Evolutionary conservation across 2,888 invertebrate genomes (phyloP), one percentile per base, ranked within the genome.

Genomic region (Phyto melanocephala): DNA sequence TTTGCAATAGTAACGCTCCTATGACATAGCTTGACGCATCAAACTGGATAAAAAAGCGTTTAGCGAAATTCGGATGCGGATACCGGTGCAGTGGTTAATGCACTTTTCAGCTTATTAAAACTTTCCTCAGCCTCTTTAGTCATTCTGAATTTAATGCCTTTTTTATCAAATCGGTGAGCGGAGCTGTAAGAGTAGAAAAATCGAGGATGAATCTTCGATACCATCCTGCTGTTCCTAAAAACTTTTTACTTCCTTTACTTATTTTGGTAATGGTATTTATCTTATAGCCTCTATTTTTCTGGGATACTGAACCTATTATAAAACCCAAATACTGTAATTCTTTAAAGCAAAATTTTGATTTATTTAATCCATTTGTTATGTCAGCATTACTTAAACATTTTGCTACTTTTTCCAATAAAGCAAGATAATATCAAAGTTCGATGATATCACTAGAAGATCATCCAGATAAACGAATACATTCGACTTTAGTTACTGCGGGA

Each of bases 201-300:
- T 80, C 56, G 10, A 80, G n/a, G n/a, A n/a, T n/a, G n/a, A n/a
- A n/a, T n/a, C n/a, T n/a, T n/a, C n/a, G n/a, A n/a, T n/a, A n/a
- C 80, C 75, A 78, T 8, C 81, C 78, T 3, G 74, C 67, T 11
- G 68, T 76, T 5, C 75, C 75, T 11, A 80, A 37, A 13, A 80
- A 75, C 2, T 35, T 65, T 4, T n/a, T n/a, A n/a, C n/a, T n/a
- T n/a, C n/a, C n/a, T n/a, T n/a, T n/a, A n/a, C 77, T 22, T 0
- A 81, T 68, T 10, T 50, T 58, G 0, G 81, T 71, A 35, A 76
- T 76, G 4, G 65, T 65, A 33, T 37, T 50, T 15, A 81, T 67
- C 37, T 24, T 10, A 82, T 81, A 74, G 15, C 35, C 77, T 72
- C 4, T 63, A 40, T n/a, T 80, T 37, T 54, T 81, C 76, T 37